These are phyloP conservation scores for Agriotes lineatus DNA, from an alignment of 2,888 invertebrate genomes.

Conservation along the genomic window DNA sequence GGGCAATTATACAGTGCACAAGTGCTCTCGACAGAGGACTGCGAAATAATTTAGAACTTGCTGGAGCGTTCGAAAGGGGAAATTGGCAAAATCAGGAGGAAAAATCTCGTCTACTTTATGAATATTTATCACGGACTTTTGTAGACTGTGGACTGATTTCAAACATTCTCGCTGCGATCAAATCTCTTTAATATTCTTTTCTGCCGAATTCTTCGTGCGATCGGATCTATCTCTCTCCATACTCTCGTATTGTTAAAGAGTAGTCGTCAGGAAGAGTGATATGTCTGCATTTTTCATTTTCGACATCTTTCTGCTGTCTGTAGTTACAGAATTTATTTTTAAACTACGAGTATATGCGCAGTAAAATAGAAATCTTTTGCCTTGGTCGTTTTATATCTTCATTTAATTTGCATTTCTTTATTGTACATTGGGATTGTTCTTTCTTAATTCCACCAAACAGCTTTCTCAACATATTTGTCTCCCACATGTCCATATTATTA, in stretches of 20 bases:
- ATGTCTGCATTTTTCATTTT: background rate
- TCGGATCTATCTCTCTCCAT: no score
- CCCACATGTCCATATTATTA: no score
- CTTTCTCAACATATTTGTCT: no score
- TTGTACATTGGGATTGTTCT: no score
- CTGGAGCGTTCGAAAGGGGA: background rate
- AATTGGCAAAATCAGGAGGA: slow-evolving; percentile 16
- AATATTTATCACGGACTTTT: slow-evolving; percentile 18
- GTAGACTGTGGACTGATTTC: background rate
- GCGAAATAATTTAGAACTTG: slow-evolving; percentile 1
- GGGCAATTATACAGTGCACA: slow-evolving; percentile 16
- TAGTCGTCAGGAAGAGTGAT: background rate
- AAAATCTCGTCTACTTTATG: slow-evolving; percentile 9
- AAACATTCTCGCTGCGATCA: background rate
- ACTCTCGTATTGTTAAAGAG: no score
- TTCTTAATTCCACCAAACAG: no score
- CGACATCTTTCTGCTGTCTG: background rate
- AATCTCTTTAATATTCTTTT: background rate
- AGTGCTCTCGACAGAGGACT: slow-evolving; percentile 9
- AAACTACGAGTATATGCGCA: no score
- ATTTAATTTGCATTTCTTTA: no score
- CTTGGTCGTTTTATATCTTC: no score
- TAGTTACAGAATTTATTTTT: no score
- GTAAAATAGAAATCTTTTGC: no score
- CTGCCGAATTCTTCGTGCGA: background rate